A percentile compares a stretch with the other conserved stretches of the same genome.
phyloP scores from a whole-genome alignment of 1,140 invertebrate genomes.

The Drosophila sturtevanti region DNA sequence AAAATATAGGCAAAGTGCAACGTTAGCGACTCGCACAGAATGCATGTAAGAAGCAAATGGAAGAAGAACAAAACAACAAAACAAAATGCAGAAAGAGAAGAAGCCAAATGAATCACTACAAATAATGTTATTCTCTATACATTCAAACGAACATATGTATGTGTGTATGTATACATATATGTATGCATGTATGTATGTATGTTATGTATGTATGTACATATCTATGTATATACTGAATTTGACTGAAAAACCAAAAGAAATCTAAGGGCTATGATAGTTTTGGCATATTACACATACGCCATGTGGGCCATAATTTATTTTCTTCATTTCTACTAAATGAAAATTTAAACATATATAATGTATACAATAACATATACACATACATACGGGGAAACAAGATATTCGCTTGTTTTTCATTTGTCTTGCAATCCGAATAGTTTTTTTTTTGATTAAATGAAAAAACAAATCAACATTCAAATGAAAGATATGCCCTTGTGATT shows the following conservation, averaged over 20 bases:
- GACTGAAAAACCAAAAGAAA: background rate
- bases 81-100: constrained; percentile 21
- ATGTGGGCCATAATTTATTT: background rate
- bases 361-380: too few species aligned
- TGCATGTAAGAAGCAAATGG: constrained; percentile 7
- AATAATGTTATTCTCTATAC: constrained; percentile 31
- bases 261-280: background rate
- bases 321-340: background rate
- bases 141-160: too few species aligned
- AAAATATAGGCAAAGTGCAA: constrained; percentile 40
- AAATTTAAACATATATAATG: too few species aligned
- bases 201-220: background rate
- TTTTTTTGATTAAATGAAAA: too few species aligned
- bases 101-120: constrained; percentile 39
- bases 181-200: background rate
- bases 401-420: too few species aligned
- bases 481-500: too few species aligned
- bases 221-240: background rate
- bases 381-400: too few species aligned
- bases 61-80: constrained; percentile 19
- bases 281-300: constrained; percentile 37
- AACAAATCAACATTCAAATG: too few species aligned
- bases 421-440: too few species aligned
- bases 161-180: background rate
- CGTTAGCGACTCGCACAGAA: constrained; percentile 9